Conservation (phyloP, 1,140 invertebrate species). For the Aradophagus sp. region DNA sequence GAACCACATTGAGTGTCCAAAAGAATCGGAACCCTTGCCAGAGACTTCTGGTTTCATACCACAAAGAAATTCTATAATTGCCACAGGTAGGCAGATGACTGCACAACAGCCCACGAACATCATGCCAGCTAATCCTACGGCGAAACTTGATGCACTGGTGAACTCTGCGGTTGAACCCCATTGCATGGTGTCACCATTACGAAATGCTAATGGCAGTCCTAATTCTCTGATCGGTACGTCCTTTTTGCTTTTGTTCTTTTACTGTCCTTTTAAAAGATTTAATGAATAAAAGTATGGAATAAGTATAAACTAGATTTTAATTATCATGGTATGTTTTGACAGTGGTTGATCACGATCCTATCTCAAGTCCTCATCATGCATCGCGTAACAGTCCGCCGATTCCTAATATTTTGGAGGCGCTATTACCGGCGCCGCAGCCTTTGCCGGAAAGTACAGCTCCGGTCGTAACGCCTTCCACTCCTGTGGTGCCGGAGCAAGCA, state of each 20-base stretch:
- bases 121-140: constrained; percentile 71
- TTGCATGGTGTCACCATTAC: constrained; percentile 64
- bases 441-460: constrained; percentile 57
- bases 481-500: constrained; percentile 64
- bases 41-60: constrained; percentile 70
- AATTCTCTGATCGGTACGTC: constrained; percentile 63
- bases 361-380: constrained; percentile 62
- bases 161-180: constrained; percentile 78
- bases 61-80: constrained; percentile 74
- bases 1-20: constrained; percentile 73
- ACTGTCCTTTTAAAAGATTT: too few species aligned
- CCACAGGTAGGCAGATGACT: constrained; percentile 59
- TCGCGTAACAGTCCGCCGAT: constrained; percentile 69
- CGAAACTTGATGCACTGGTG: constrained; percentile 79
- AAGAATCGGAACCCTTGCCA: constrained; percentile 62
- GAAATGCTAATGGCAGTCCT: constrained; percentile 63
- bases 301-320: too few species aligned
- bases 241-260: too few species aligned
- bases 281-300: too few species aligned
- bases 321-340: too few species aligned
- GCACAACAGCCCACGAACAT: constrained; percentile 74
- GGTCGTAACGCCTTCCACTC: constrained; percentile 42
- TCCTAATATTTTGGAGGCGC: constrained; percentile 74
- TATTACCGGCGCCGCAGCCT: constrained; percentile 65
- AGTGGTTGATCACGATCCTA: constrained; percentile 61